Base-by-base conservation (phyloP, 1,140 invertebrate species). In the Drosophila tsacasi region DNA sequence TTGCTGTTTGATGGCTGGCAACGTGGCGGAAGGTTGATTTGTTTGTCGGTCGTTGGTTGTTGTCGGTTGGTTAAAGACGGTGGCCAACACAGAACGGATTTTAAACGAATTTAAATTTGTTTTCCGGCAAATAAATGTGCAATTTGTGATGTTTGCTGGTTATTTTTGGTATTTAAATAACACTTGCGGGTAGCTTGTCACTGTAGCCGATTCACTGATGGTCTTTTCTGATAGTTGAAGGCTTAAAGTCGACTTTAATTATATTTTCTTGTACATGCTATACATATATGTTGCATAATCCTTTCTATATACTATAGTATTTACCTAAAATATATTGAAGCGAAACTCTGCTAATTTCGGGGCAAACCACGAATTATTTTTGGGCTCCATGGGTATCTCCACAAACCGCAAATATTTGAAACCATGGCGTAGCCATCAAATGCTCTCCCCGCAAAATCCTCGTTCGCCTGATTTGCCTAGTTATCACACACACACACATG, bases 321-420 rank as follows among this genome's bases (percentile, higher is more conserved):
- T 47, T 23, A 39, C 4, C 15, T 7, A 39, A 39, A 57, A 57
- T 57, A 25, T 46, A 21, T 50, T 44, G 13, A 47, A 52, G 10
- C 47, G n/a, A 66, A 42, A 52, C 9, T 35, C 44, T 42, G 64
- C 50, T 32, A 39, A 52, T 66, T 65, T 67, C 21, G 30, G 47
- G 23, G 37, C 35, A 58, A 78, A 63, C 64, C 65, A 67, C 76
- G 75, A 78, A 78, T 57, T 42, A 78, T 78, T 78, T 78, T 42
- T 46, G 74, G 60, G 60, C 50, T 37, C 21, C 27, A 47, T 35
- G 47, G 55, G 46, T 52, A 59, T 40, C 32, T 25, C 27, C 67
- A n/a, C 69, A 77, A 71, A 71, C 76, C 76, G 65, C 76, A 78
- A 62, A 57, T 71, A 78, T 78, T 78, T 71, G 58, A 78, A 78